Evolutionary conservation across 1,140 invertebrate species (phyloP).

Genomic region (Lasioglossum baleicum): DNA sequence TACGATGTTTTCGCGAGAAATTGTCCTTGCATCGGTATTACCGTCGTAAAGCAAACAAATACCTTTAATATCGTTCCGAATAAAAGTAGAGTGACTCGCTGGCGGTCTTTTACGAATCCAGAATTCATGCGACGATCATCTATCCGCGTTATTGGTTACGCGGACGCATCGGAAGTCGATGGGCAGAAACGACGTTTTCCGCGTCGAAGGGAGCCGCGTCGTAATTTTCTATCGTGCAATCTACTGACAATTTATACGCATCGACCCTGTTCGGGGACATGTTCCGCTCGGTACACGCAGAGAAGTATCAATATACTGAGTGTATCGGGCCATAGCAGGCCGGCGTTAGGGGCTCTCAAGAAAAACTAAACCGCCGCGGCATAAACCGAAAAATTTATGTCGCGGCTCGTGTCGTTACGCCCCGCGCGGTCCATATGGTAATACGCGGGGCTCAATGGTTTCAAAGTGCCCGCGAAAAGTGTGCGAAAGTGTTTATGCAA

Average conservation of each 20-base stretch:
- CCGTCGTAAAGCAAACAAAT: not conserved
- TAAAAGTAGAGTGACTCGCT: not conserved
- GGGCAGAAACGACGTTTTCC: not conserved
- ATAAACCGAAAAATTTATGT: conserved; percentile 34
- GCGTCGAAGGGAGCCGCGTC: not conserved
- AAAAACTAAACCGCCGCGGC: conserved; percentile 13
- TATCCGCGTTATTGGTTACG: not conserved
- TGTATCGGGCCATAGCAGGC: conserved; percentile 6
- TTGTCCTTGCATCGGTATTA: too few species aligned
- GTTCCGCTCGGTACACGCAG: not conserved
- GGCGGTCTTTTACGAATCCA: not conserved
- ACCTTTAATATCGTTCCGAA: not conserved
- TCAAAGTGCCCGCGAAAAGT: not conserved
- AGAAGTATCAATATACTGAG: conserved; percentile 23
- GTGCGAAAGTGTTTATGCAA: not conserved
- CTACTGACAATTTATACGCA: conserved; percentile 23
- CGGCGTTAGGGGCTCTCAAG: conserved; percentile 2
- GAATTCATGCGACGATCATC: not conserved
- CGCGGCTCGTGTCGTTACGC: not conserved
- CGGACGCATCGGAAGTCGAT: not conserved
- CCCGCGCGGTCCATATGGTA: not conserved
- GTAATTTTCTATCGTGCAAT: conserved; percentile 19
- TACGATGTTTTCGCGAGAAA: too few species aligned
- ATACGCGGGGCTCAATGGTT: conserved; percentile 6
- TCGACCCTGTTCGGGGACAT: not conserved